Base-by-base conservation (phyloP, 2,888 invertebrate species). In the Mythimna lalbum region DNA sequence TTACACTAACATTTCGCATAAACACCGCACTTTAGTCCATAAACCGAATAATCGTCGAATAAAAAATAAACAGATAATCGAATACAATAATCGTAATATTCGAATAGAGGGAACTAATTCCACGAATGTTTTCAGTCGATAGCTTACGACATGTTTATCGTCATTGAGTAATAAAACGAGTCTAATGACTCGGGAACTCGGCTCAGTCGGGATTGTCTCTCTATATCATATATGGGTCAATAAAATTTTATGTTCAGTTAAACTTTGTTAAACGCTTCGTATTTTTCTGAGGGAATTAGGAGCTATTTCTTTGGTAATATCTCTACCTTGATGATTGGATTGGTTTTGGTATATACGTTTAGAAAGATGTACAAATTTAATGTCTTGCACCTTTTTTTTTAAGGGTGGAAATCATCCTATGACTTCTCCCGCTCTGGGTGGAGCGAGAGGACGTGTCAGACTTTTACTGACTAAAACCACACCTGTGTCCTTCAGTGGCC, bases 181-280 rank as follows among this genome's bases (percentile, higher is more conserved):
- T 90, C 95, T 95, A 95, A 96, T 96, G 96, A 95, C 92, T 92
- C 94, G 94, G 87, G 92, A 95, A 93, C 88, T 88, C 85, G 90
- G 90, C 91, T 88, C 90, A 90, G 86, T 87, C 84, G 89, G 90
- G 87, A 94, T 93, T 94, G 94, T 94, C 93, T 94, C 91, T 94
- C 94, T 95, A 95, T 93, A 93, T 96, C 95, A 94, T 95, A 95
- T 94, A 94, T 93, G 94, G 93, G 92, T 94, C 91, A 94, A 95
- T 96, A 96, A 96, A 95, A 95, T 95, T 95, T 96, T 95, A 96
- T 95, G 93, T 92, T 87, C 93, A 94, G 94, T 95, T 95, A 93
- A 94, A 95, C 91, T 95, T 93, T 90, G 92, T 95, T 95, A 95
- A 95, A 94, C 89, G 93, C 84, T 89, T 87, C 87, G 87, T 87